Evolutionary conservation across 2,113 vertebrate genomes (phyloP).

Genomic region (Machaerirhynchus nigripectus): DNA sequence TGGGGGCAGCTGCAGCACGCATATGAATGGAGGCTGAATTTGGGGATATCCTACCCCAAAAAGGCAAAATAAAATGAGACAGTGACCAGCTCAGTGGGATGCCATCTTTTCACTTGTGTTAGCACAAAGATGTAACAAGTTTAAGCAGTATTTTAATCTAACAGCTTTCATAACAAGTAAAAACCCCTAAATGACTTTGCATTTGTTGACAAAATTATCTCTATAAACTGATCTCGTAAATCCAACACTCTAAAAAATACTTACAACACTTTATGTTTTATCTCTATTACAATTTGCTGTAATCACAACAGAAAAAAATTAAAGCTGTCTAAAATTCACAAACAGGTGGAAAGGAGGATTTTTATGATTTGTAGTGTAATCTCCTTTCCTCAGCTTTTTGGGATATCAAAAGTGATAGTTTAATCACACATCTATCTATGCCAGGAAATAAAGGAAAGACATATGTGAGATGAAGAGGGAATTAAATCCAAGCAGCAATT

Average conservation of each 20-base stretch:
- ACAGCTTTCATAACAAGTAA: not conserved
- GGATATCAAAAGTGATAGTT: slow-evolving; percentile 46
- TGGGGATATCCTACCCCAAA: not conserved
- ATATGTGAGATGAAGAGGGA: not conserved
- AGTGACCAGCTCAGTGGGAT: not conserved
- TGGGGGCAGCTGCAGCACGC: not conserved
- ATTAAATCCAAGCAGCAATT: slow-evolving; percentile 16
- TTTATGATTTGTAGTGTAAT: slow-evolving; percentile 46
- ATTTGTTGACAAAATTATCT: slow-evolving; percentile 34
- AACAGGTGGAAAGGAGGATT: slow-evolving; percentile 21
- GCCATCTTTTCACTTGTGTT: not conserved
- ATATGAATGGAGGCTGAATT: not conserved
- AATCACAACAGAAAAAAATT: not conserved
- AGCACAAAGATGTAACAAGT: not conserved
- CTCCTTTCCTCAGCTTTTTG: slow-evolving; percentile 17
- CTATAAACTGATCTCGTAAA: slow-evolving; percentile 11
- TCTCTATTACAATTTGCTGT: not conserved
- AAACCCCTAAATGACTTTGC: not conserved
- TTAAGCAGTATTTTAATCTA: not conserved
- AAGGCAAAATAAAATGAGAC: not conserved
- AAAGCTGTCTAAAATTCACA: slow-evolving; percentile 1
- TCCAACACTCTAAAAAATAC: not conserved
- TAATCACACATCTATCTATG: slow-evolving; percentile 51
- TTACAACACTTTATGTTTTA: not conserved
- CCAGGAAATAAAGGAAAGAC: slow-evolving; percentile 40